A percentile compares a stretch with the other conserved stretches of the same genome.
Evolutionary conservation across 2,888 invertebrate genomes (phyloP).

Genomic region (Reticulitermes lucifugus): DNA sequence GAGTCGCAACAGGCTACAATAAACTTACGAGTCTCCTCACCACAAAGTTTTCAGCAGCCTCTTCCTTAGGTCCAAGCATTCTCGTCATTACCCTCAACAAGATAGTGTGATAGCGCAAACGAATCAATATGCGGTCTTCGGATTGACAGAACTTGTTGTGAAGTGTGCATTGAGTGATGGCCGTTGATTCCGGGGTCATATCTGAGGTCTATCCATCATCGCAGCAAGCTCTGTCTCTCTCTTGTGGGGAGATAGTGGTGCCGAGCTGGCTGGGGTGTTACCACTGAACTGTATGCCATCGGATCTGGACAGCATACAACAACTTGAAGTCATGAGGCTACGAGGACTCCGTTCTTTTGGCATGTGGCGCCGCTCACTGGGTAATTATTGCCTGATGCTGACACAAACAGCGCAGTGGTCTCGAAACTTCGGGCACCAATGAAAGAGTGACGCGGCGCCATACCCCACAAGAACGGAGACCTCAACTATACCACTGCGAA

Average conservation of each 20-base stretch:
- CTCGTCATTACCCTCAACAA: neutral
- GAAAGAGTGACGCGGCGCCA: no score
- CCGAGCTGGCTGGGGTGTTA: slow-evolving; percentile 29
- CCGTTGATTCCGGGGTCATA: neutral
- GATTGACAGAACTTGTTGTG: slow-evolving; percentile 5
- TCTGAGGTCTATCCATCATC: slow-evolving; percentile 27
- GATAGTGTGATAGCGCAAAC: neutral
- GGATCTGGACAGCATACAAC: neutral
- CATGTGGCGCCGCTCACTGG: no score
- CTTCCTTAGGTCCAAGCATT: no score
- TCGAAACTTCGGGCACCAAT: no score
- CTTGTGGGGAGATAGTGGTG: neutral
- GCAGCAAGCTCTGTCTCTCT: neutral
- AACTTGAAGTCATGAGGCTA: neutral
- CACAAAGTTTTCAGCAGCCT: no score
- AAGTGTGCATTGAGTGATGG: neutral
- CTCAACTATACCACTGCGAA: no score
- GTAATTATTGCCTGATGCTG: no score
- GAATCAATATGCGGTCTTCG: neutral
- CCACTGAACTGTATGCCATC: neutral
- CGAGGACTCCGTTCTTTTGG: no score
- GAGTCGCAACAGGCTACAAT: no score
- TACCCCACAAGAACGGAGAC: no score
- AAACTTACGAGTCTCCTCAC: no score
- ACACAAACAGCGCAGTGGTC: no score